These are phyloP conservation scores for Bradysia coprophila DNA, from an alignment of 1,140 invertebrate species.

Conservation along the genomic window DNA sequence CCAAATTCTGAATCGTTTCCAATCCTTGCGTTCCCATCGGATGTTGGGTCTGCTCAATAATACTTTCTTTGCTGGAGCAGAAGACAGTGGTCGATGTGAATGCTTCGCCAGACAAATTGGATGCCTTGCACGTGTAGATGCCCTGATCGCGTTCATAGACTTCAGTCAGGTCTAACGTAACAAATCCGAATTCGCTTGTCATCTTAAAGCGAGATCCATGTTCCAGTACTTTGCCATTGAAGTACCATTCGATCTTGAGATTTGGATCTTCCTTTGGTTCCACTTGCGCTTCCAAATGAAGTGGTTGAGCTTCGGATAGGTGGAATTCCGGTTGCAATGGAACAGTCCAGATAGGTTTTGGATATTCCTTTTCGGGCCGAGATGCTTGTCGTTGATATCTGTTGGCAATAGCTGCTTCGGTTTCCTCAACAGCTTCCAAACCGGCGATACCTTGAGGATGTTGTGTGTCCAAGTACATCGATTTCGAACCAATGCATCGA, in stretches of 20 bases:
- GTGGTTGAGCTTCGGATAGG: slow-evolving; percentile 73
- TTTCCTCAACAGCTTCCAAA: slow-evolving; percentile 67
- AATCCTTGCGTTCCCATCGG: slow-evolving; percentile 81
- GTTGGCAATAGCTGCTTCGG: slow-evolving; percentile 52
- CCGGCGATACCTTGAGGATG: slow-evolving; percentile 78
- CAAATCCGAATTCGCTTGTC: slow-evolving; percentile 83
- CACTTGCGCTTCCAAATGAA: slow-evolving; percentile 84
- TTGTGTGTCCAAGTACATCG: slow-evolving; percentile 68
- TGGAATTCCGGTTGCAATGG: slow-evolving; percentile 63
- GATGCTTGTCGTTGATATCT: slow-evolving; percentile 43
- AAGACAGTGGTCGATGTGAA: slow-evolving; percentile 80
- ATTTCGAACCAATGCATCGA: slow-evolving; percentile 57
- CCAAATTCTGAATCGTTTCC: slow-evolving; percentile 76
- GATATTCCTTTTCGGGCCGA: slow-evolving; percentile 53
- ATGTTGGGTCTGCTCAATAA: slow-evolving; percentile 80
- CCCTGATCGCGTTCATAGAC: slow-evolving; percentile 87
- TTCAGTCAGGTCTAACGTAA: slow-evolving; percentile 74
- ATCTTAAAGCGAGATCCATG: slow-evolving; percentile 73
- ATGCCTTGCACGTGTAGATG: slow-evolving; percentile 80
- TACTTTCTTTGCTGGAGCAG: slow-evolving; percentile 58
- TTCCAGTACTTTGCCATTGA: slow-evolving; percentile 73
- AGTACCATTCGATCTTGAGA: slow-evolving; percentile 85
- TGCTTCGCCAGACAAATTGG: slow-evolving; percentile 71
- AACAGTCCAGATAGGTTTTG: slow-evolving; percentile 74
- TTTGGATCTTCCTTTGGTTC: slow-evolving; percentile 94